A percentile compares a stretch with the other conserved stretches of the same genome.
phyloP scores from a whole-genome alignment of 92 coral and sea anemone species.

The Diadumene lineata region DNA sequence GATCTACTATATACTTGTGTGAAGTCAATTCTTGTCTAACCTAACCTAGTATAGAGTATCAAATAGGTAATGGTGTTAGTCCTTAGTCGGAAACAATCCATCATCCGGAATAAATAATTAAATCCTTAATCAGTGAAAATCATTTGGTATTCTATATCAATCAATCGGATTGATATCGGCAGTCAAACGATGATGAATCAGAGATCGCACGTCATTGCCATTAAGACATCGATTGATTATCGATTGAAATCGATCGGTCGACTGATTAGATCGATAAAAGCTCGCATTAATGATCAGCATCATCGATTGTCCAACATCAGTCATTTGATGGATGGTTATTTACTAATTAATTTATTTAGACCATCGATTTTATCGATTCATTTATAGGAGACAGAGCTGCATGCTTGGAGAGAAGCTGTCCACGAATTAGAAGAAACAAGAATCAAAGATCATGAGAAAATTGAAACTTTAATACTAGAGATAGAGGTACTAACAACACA shows the following conservation, averaged over 20 bases:
- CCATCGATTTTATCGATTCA: too few species aligned
- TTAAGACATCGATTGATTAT: neutral
- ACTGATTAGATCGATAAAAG: too few species aligned
- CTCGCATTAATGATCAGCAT: too few species aligned
- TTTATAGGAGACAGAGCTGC: conserved; percentile 53
- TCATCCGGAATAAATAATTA: neutral
- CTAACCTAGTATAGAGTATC: neutral
- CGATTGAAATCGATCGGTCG: too few species aligned
- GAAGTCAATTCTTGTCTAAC: neutral
- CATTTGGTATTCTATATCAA: neutral
- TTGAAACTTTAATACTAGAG: neutral
- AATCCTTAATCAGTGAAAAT: neutral
- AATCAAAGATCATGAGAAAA: neutral
- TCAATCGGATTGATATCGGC: neutral
- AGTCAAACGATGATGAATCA: too few species aligned
- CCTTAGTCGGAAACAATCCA: neutral
- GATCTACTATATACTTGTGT: neutral
- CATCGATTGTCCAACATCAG: too few species aligned
- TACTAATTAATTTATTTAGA: too few species aligned
- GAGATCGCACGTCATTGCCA: neutral
- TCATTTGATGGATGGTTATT: too few species aligned
- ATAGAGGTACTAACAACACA: neutral
- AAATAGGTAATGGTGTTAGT: neutral
- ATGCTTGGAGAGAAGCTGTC: conserved; percentile 45
- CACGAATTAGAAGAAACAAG: conserved; percentile 45